Conservation (phyloP, 1,140 invertebrate genomes). For the Daktulosphaira vitifoliae region DNA sequence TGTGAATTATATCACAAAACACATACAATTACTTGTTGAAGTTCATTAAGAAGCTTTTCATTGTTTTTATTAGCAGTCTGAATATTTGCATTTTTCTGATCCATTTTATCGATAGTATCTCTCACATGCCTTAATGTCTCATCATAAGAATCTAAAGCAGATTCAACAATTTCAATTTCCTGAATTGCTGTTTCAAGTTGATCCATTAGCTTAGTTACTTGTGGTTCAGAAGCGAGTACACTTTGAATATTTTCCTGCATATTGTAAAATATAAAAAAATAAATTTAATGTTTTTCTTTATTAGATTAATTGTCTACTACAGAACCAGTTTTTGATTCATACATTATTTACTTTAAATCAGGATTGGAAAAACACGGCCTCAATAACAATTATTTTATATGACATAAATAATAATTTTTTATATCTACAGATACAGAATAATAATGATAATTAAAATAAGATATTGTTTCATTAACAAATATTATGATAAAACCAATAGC, state of each 20-base stretch:
- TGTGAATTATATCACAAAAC: too few species aligned
- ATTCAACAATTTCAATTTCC: slow-evolving; percentile 68
- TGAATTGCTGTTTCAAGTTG: slow-evolving; percentile 70
- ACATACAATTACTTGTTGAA: slow-evolving; percentile 72
- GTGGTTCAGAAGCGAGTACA: slow-evolving; percentile 70
- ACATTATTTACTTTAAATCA: too few species aligned
- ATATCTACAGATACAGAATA: too few species aligned
- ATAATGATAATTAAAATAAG: too few species aligned
- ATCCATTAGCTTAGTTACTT: slow-evolving; percentile 75
- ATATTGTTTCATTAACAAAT: too few species aligned
- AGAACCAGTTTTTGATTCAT: too few species aligned
- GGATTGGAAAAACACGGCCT: too few species aligned
- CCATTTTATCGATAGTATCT: slow-evolving; percentile 81
- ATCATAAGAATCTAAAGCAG: slow-evolving; percentile 63
- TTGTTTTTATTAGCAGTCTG: slow-evolving; percentile 80
- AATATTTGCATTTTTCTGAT: slow-evolving; percentile 83
- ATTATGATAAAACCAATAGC: too few species aligned
- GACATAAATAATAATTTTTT: too few species aligned
- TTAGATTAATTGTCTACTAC: too few species aligned
- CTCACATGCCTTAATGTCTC: slow-evolving; percentile 70
- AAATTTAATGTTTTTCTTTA: too few species aligned
- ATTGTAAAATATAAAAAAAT: slow-evolving; percentile 36
- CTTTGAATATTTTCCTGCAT: slow-evolving; percentile 72
- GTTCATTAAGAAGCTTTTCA: slow-evolving; percentile 63
- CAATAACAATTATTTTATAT: too few species aligned